phyloP scores from a whole-genome alignment of 2,888 invertebrate species.

The Linyphia triangularis region DNA sequence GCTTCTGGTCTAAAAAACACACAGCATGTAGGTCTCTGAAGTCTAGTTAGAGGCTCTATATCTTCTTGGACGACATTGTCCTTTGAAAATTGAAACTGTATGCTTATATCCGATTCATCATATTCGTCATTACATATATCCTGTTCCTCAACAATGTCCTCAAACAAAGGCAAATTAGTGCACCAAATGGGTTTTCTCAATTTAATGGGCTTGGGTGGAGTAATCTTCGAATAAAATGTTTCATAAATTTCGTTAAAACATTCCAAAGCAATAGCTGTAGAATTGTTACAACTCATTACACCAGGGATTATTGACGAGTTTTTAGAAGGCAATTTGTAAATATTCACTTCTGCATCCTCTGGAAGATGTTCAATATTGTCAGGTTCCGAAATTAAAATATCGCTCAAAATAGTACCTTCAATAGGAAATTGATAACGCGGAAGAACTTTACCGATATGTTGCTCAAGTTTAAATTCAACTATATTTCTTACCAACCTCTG shows the following conservation, averaged over 20 bases:
- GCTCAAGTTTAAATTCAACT: not conserved
- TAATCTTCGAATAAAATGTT: too few relatives aligned
- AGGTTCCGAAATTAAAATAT: not conserved
- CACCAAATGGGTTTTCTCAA: not conserved
- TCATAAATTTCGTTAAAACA: too few relatives aligned
- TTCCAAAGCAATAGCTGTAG: not conserved
- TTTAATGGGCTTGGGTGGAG: too few relatives aligned
- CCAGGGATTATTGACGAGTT: not conserved
- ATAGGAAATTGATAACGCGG: constrained; percentile 16
- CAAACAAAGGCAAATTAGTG: not conserved
- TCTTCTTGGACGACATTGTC: not conserved
- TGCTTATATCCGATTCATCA: not conserved
- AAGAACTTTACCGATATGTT: not conserved
- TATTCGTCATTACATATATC: too few relatives aligned
- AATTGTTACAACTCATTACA: not conserved
- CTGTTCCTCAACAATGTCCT: not conserved
- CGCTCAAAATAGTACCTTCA: not conserved
- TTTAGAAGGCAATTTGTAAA: not conserved
- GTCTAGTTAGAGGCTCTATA: not conserved
- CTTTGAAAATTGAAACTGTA: not conserved
- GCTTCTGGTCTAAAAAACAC: not conserved
- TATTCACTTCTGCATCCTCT: not conserved
- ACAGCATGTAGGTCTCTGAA: not conserved
- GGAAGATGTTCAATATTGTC: not conserved
- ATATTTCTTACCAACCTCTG: not conserved